A percentile compares a stretch with the other conserved stretches of the same genome.
These are phyloP conservation scores for Drosophila simulans DNA, from an alignment of 1,140 invertebrate genomes.

Conservation along the genomic window DNA sequence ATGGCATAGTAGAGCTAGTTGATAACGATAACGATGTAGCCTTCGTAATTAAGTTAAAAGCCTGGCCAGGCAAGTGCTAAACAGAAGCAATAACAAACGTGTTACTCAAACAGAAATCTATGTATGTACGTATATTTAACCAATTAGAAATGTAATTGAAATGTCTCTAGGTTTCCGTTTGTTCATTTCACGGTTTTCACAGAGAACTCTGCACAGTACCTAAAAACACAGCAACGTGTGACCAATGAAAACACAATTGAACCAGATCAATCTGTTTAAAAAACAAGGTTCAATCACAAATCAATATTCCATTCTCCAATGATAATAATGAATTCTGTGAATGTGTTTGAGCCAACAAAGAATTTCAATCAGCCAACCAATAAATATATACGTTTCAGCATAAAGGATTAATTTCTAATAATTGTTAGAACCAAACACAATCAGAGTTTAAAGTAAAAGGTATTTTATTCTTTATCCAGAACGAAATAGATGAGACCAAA, in stretches of 20 bases:
- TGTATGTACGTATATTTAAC: constrained; percentile 18
- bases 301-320: constrained; percentile 21
- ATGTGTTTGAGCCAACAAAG: constrained; percentile 2
- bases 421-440: constrained; percentile 18
- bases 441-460: neutral
- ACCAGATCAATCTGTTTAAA: constrained; percentile 41
- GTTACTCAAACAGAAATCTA: constrained; percentile 44
- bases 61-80: constrained; percentile 59
- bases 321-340: constrained; percentile 5
- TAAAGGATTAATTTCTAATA: constrained; percentile 1
- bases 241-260: constrained; percentile 59
- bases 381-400: constrained; percentile 14
- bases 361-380: constrained; percentile 14
- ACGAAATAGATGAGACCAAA: constrained; percentile 12
- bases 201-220: constrained; percentile 71
- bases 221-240: constrained; percentile 69
- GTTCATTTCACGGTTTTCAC: constrained; percentile 68
- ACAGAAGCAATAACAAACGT: constrained; percentile 67
- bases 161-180: constrained; percentile 65
- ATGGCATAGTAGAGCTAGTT: constrained; percentile 45
- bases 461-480: constrained; percentile 6
- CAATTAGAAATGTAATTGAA: constrained; percentile 31
- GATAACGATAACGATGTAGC: constrained; percentile 45
- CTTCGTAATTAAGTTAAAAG: constrained; percentile 66
- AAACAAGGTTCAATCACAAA: constrained; percentile 17